Evolutionary conservation across 2,113 vertebrate genomes (phyloP).

Genomic region (Poicephalus gulielmi): DNA sequence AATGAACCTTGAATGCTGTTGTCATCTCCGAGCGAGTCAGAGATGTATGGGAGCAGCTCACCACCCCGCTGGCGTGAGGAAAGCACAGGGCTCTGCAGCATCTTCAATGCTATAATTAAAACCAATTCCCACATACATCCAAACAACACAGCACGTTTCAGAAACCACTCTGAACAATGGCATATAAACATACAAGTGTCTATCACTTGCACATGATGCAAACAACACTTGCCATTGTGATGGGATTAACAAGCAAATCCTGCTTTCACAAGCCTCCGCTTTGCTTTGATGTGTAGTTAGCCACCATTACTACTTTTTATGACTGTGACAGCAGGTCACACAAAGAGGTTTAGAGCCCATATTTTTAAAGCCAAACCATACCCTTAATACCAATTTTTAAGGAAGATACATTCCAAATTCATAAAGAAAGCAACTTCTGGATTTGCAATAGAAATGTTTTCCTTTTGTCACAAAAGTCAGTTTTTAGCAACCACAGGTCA

Average conservation of each 20-base stretch:
- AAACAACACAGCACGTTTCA: background rate
- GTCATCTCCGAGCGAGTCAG: background rate
- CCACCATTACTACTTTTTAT: background rate
- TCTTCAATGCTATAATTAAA: background rate
- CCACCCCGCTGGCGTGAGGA: background rate
- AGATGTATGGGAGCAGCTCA: background rate
- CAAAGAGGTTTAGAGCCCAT: background rate
- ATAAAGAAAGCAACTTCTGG: background rate
- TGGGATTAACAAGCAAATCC: background rate
- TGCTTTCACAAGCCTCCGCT: accelerated
- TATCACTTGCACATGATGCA: background rate
- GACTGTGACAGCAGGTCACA: background rate
- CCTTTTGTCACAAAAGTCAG: background rate
- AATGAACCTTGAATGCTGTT: background rate
- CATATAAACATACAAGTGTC: background rate
- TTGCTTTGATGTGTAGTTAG: background rate
- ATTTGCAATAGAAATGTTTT: background rate
- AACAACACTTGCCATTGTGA: background rate
- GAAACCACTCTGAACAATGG: background rate
- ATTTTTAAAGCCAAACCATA: background rate
- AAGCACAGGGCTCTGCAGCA: background rate
- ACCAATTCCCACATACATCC: background rate
- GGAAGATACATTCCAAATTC: background rate
- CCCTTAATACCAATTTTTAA: background rate
- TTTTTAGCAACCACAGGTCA: background rate